Evolutionary conservation across 2,888 invertebrate species (phyloP), one percentile per base, ranked within the genome.

Genomic region (Watsonalla binaria): DNA sequence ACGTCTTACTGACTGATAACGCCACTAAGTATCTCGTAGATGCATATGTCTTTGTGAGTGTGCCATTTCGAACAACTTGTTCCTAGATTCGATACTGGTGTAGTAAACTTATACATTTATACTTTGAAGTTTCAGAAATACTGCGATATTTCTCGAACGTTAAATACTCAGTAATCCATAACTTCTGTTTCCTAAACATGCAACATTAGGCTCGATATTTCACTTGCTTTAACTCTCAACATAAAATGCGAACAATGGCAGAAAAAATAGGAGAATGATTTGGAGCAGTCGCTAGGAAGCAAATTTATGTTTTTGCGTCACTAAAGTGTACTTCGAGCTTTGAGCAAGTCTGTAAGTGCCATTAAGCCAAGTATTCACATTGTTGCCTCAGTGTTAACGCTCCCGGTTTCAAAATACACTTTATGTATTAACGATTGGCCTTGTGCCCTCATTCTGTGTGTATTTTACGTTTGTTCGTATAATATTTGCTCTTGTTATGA

Each of bases 301-400:
- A 73, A 78, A 82, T 84, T 82, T 80, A 80, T 80, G 78, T 75
- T 80, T 77, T 72, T 67, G 34, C 62, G 60, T 64, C 60, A 64
- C 65, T 65, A 67, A 71, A 72, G 72, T 68, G 63, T 54, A 54
- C 59, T 60, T 55, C 68, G 59, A 54, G 69, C 68, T 70, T 65
- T 70, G 65, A 68, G 67, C 74, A 70, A 78, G 74, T 70, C 68
- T 69, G 70, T 74, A 76, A 81, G 80, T 79, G 70, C 76, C 69
- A 76, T 82, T 76, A 77, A 62, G 64, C 58, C 54, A 65, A 72
- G 70, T 55, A 62, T 68, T 62, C 61, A 60, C 58, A 68, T 67
- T 75, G 72, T 74, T 66, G 54, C 53, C 53, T 54, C 53, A 14
- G 37, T 60, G 59, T 58, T 63, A 56, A 56, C 61, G 62, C 61